Base-by-base conservation (phyloP, 2,797 vertebrate species). In the Centropyge bicolor region DNA sequence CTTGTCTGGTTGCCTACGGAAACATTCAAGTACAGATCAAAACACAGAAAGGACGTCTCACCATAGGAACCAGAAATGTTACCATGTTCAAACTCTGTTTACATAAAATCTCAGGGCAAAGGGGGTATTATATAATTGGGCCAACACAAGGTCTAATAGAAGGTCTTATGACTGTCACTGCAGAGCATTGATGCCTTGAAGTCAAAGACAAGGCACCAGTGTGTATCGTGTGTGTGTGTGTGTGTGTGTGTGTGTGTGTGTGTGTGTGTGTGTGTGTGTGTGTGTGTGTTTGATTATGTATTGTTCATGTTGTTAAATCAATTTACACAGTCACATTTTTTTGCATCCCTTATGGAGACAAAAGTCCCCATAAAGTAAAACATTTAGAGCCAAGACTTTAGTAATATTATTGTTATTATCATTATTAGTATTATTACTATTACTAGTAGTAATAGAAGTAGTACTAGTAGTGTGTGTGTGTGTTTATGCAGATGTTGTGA, bases 1-100 rank as follows among this genome's bases (percentile, higher is more conserved):
- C 88, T 98, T 98, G 93, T 98, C 97, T 3, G 97, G 97, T 88
- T 98, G 97, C 97, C 97, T 98, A 40, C 17, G 82, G 51, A 81
- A 85, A 84, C 61, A 88, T 1, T 59, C 13, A 86, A 78, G 86
- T 77, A 81, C 10, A 12, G 5, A 61, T 76, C 59, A 90, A 84
- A 85, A 78, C 55, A 80, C 7, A 76, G 41, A 67, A 54, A 52
- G 40, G 13, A 54, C 60, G 46, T 24, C 17, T 67, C 22, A 2
- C 1, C 46, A 22, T 12, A 24, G 27, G 17, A 16, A 55, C 4
- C 2, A 48, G 8, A 8, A 27, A 46, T 5, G 0, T 4, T 6
- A 55, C 16, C 11, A 49, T 55, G 16, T 35, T 73, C 40, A 0
- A 51, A 31, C n/a, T 35, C 27, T 57, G 6, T 64, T 74, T 27